Base-by-base conservation (phyloP, 2,797 vertebrate species). In the Ctenopoma multispine region DNA sequence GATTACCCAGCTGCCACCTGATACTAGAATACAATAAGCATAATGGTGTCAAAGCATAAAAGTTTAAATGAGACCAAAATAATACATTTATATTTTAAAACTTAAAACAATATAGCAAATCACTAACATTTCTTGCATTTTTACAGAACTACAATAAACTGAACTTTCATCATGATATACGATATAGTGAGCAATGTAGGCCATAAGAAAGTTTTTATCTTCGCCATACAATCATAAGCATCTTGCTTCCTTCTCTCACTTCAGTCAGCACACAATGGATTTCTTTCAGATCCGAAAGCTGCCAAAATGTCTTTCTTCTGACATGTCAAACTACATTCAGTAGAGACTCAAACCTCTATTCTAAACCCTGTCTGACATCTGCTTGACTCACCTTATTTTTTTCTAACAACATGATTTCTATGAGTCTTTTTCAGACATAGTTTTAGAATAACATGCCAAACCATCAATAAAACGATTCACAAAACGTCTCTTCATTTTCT, bases 1-100 rank as follows among this genome's bases (percentile, higher is more conserved):
- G 80, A 90, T 93, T 90, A 87, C 46, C 69, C 92, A 92, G 91
- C 91, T 92, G 92, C 87, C 85, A 82, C 90, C 83, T 79, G 77
- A 79, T 44, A 70, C 48, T 23, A 47, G 44, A 86, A 84, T 51
- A 82, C 81, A 90, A 86, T 84, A 77, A 86, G 69, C 63, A 51
- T 60, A 71, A 82, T 78, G 69, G 57, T 7, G 63, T 51, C 24
- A 21, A 43, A 50, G 66, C 72, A 56, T 70, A 31, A 23, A 9
- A 18, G 47, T 63, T 51, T 40, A 36, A 54, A 62, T 55, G 31
- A 72, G 24, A 40, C 5, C n/a, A n/a, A 5, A 54, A 62, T 53
- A 14, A 54, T 8, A 69, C 40, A 4, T 49, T 51, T 5, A 43
- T 15, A 21, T 7, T 31, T 56, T 41, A 11, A 54, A 54, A 57